Conservation (phyloP, 2,113 vertebrate species). For the Fregata magnificens region DNA sequence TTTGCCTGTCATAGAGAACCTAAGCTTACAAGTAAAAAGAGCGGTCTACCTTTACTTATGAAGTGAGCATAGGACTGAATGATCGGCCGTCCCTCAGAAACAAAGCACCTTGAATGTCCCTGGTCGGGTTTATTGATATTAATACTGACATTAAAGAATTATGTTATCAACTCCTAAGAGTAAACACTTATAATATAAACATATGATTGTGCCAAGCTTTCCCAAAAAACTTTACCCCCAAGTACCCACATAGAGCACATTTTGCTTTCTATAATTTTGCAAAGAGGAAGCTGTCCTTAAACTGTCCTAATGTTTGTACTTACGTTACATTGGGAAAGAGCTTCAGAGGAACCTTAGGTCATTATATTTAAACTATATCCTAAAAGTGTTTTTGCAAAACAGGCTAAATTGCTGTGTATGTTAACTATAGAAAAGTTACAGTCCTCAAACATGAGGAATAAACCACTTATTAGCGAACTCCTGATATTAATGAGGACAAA, state of each 20-base stretch:
- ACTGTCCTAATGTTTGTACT: background rate
- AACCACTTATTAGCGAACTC: accelerated
- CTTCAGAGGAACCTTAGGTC: background rate
- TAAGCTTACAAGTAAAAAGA: background rate
- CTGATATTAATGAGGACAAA: background rate
- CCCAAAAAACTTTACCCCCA: background rate
- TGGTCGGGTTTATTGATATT: background rate
- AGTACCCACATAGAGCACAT: accelerated
- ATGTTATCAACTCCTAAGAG: background rate
- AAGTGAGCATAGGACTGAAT: background rate
- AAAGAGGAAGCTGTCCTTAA: background rate
- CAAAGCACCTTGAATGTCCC: background rate
- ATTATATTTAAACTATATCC: background rate
- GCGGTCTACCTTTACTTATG: background rate
- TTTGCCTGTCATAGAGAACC: background rate
- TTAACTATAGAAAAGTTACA: background rate
- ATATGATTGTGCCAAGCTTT: background rate
- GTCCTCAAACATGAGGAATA: background rate
- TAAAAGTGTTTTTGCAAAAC: background rate
- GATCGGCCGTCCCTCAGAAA: background rate
- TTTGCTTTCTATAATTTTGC: background rate
- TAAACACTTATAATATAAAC: background rate
- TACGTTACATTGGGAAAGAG: background rate
- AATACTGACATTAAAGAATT: background rate
- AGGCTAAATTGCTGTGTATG: background rate